A percentile compares a stretch with the other conserved stretches of the same genome.
These are phyloP conservation scores for Pleuronectes platessa DNA, from an alignment of 2,113 vertebrate genomes.

Conservation along the genomic window DNA sequence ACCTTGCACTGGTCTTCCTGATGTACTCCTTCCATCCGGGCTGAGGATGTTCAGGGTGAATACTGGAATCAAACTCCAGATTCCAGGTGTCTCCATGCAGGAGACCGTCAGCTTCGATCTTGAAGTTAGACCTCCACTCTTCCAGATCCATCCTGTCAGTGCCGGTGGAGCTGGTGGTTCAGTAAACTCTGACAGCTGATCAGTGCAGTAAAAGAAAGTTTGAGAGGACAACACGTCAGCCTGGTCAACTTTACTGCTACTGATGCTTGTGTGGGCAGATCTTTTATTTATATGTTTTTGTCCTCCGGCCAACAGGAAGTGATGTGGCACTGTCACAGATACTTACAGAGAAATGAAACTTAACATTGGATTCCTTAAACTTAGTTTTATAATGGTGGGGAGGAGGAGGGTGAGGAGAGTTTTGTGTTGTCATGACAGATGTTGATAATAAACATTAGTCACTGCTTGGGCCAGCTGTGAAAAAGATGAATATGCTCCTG, in stretches of 20 bases:
- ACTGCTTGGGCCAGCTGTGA: not conserved
- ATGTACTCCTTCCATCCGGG: slow-evolving; percentile 60
- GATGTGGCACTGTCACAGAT: too few relatives aligned
- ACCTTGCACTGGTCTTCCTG: slow-evolving; percentile 68
- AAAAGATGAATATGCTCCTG: too few relatives aligned
- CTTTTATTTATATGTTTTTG: too few relatives aligned
- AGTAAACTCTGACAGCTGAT: slow-evolving; percentile 32
- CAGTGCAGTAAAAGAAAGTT: not conserved
- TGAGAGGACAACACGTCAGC: not conserved
- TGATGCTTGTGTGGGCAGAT: too few relatives aligned
- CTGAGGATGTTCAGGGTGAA: not conserved
- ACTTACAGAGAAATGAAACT: slow-evolving; percentile 26
- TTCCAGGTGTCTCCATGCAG: slow-evolving; percentile 51
- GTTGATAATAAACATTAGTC: not conserved
- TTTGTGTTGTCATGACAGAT: not conserved
- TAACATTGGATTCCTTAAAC: not conserved
- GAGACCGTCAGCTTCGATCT: slow-evolving; percentile 2
- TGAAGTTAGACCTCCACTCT: slow-evolving; percentile 59
- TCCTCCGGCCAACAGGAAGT: not conserved
- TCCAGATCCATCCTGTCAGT: slow-evolving; percentile 37
- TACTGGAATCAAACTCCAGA: slow-evolving; percentile 61
- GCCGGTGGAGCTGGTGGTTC: not conserved
- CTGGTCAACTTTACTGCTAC: not conserved
- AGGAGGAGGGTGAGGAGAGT: not conserved
- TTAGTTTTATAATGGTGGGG: not conserved